Evolutionary conservation across 2,113 vertebrate species (phyloP).

Genomic region (Hippocampus abdominalis): DNA sequence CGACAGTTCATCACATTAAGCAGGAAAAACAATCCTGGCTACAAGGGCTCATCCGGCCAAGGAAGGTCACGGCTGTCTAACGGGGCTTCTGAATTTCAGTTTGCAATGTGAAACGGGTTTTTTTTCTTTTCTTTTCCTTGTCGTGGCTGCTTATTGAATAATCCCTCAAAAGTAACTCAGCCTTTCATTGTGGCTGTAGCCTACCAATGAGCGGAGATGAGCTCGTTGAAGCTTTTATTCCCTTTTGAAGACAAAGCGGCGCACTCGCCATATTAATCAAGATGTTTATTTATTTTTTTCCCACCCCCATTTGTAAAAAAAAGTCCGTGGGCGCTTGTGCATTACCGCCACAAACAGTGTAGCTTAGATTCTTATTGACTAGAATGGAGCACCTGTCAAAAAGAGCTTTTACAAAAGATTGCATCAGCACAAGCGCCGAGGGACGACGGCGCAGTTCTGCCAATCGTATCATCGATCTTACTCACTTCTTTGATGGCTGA

Average conservation of each 20-base stretch:
- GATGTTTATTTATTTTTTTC: slow-evolving; percentile 7
- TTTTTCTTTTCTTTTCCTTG: slow-evolving; percentile 9
- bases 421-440: not conserved
- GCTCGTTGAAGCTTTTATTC: slow-evolving; percentile 28
- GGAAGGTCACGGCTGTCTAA: slow-evolving; percentile 52
- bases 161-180: slow-evolving; percentile 53
- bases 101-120: slow-evolving; percentile 35
- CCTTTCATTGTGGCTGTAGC: slow-evolving; percentile 44
- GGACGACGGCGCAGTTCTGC: not conserved
- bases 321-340: slow-evolving; percentile 9
- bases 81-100: slow-evolving; percentile 34
- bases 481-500: not conserved
- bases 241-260: slow-evolving; percentile 16
- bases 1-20: slow-evolving; percentile 54
- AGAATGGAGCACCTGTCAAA: slow-evolving; percentile 15
- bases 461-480: not conserved
- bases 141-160: slow-evolving; percentile 52
- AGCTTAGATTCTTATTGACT: slow-evolving; percentile 10
- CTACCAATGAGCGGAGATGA: slow-evolving; percentile 44
- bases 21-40: slow-evolving; percentile 35
- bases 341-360: slow-evolving; percentile 10
- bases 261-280: slow-evolving; percentile 18
- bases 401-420: slow-evolving; percentile 9
- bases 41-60: slow-evolving; percentile 17
- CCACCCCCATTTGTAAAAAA: slow-evolving; percentile 7